A percentile compares a stretch with the other conserved stretches of the same genome.
Evolutionary conservation across 2,888 invertebrate species (phyloP).

Genomic region (Lasioglossum oenotherae): DNA sequence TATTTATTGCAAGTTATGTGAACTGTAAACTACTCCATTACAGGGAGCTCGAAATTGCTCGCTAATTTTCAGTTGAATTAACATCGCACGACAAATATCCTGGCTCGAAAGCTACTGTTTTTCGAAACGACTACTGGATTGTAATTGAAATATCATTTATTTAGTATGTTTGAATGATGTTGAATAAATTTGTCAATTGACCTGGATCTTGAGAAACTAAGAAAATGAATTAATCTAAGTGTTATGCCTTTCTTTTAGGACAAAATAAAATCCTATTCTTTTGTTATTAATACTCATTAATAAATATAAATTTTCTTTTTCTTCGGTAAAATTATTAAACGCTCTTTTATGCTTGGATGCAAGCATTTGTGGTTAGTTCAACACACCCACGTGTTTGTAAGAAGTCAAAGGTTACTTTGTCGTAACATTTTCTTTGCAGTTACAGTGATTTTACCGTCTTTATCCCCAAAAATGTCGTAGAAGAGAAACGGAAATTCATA

Average conservation of each 20-base stretch:
- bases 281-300: neutral
- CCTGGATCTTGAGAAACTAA: neutral
- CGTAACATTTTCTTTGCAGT: no score
- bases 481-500: no score
- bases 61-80: neutral
- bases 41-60: neutral
- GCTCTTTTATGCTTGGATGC: no score
- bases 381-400: no score
- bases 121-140: neutral
- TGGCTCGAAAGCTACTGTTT: neutral
- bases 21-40: neutral
- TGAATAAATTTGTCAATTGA: neutral
- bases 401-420: no score
- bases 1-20: neutral
- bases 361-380: no score
- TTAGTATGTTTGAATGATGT: neutral
- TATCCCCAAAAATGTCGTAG: no score
- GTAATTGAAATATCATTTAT: neutral
- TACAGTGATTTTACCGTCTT: no score
- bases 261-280: neutral
- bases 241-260: no score
- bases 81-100: neutral
- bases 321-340: no score
- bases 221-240: neutral
- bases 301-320: no score